Conservation (phyloP, 2,797 vertebrate genomes). For the Liasis olivaceus region DNA sequence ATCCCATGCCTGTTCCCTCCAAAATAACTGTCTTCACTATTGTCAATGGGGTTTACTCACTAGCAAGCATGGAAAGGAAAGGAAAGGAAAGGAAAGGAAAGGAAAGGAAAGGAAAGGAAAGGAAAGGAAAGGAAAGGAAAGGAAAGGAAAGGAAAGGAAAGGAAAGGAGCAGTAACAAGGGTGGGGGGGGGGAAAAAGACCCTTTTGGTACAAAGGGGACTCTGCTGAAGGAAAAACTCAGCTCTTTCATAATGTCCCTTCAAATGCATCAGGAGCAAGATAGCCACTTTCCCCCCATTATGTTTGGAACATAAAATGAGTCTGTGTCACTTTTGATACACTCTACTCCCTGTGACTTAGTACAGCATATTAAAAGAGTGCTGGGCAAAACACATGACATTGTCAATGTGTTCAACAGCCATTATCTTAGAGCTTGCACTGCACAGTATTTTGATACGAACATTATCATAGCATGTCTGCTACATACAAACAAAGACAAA, state of each 20-base stretch:
- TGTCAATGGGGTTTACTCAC: not conserved
- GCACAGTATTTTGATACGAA: slow-evolving; percentile 51
- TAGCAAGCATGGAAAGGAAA: not conserved
- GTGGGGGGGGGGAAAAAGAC: no score
- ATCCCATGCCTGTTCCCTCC: not conserved
- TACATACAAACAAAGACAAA: slow-evolving; percentile 56
- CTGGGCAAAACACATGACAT: slow-evolving; percentile 59
- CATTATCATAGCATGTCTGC: slow-evolving; percentile 65
- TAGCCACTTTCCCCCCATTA: slow-evolving; percentile 50
- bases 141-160: no score
- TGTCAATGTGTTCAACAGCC: slow-evolving; percentile 59
- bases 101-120: no score
- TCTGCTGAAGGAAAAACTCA: slow-evolving; percentile 32
- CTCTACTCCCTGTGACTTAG: slow-evolving; percentile 56
- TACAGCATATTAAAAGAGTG: slow-evolving; percentile 48
- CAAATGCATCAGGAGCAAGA: slow-evolving; percentile 43
- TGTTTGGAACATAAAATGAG: slow-evolving; percentile 55
- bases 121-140: no score
- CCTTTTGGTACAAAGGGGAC: slow-evolving; percentile 13
- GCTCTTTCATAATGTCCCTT: slow-evolving; percentile 52
- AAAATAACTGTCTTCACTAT: not conserved
- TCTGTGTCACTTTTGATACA: slow-evolving; percentile 58
- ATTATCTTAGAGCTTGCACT: slow-evolving; percentile 61
- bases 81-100: not conserved
- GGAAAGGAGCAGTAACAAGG: not conserved